Evolutionary conservation across 2,113 vertebrate genomes (phyloP).

Genomic region (Barbus barbus): DNA sequence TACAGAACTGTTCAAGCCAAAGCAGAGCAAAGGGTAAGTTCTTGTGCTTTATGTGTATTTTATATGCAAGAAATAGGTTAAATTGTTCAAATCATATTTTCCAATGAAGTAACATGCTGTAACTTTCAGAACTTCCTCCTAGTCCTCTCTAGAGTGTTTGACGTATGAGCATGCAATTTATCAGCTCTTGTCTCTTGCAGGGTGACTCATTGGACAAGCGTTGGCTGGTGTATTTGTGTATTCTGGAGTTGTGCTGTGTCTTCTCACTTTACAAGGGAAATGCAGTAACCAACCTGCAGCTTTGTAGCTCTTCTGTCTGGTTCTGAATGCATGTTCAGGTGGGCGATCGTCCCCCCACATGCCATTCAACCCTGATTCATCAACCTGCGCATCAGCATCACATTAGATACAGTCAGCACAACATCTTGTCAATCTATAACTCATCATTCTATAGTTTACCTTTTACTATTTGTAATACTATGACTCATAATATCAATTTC

Average conservation of each 20-base stretch:
- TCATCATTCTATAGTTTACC: neutral
- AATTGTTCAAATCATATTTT: neutral
- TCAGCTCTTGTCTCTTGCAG: neutral
- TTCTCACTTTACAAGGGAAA: neutral
- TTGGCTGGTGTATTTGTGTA: constrained; percentile 3
- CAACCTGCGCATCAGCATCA: constrained; percentile 26
- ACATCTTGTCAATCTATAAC: neutral
- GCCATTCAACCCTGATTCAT: constrained; percentile 84
- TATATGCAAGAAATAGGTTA: neutral
- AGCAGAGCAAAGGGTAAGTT: neutral
- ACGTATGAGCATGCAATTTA: neutral
- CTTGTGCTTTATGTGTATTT: neutral
- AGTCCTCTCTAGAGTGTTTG: neutral
- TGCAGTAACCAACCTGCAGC: constrained; percentile 79
- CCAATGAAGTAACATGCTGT: neutral
- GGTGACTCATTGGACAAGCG: neutral
- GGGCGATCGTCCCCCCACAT: constrained; percentile 92
- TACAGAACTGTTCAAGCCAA: neutral
- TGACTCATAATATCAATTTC: neutral
- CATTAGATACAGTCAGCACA: neutral
- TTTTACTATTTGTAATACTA: neutral
- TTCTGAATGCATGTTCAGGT: constrained; percentile 85
- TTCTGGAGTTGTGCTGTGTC: neutral
- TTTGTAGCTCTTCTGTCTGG: constrained; percentile 93
- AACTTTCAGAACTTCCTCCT: neutral